Percentiles rank a stretch among this genome's conserved stretches.
These are phyloP conservation scores for Acinonyx jubatus DNA, from an alignment of 2,113 vertebrate genomes.

Conservation along the genomic window DNA sequence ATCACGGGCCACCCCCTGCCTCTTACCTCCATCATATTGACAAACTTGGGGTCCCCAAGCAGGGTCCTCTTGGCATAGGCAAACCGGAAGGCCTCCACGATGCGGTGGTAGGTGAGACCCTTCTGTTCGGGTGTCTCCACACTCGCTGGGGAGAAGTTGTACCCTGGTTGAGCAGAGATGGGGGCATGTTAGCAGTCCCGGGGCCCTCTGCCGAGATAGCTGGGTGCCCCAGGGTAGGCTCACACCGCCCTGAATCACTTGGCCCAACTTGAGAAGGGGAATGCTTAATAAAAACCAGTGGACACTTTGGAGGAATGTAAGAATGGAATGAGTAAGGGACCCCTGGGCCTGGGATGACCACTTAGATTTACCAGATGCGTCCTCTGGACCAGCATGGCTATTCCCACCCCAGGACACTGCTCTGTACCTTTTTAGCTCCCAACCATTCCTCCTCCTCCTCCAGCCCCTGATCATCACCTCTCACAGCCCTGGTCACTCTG, in stretches of 20 bases:
- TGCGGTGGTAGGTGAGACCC: slow-evolving; percentile 94
- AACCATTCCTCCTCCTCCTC: not conserved
- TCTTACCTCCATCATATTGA: slow-evolving; percentile 89
- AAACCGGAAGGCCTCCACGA: slow-evolving; percentile 95
- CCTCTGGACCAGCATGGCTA: not conserved
- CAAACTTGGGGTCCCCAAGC: slow-evolving; percentile 91
- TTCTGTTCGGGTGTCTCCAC: slow-evolving; percentile 84
- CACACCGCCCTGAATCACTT: not conserved
- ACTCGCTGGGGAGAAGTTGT: slow-evolving; percentile 89
- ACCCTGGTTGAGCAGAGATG: slow-evolving; percentile 85
- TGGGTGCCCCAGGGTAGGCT: no score
- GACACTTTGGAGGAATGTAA: not conserved
- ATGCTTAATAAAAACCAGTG: not conserved
- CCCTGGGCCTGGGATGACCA: not conserved
- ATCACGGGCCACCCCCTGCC: not conserved
- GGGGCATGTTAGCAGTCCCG: not conserved
- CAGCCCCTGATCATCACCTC: not conserved
- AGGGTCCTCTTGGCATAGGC: slow-evolving; percentile 94
- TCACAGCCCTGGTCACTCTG: not conserved
- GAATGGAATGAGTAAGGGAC: not conserved
- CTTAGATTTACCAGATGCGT: not conserved
- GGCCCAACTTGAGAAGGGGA: not conserved
- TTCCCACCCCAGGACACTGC: not conserved
- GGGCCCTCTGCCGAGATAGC: not conserved
- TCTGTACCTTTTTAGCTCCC: not conserved